A percentile compares a stretch with the other conserved stretches of the same genome.
Evolutionary conservation across 2,113 vertebrate species (phyloP).

Genomic region (Pteruthius melanotis): DNA sequence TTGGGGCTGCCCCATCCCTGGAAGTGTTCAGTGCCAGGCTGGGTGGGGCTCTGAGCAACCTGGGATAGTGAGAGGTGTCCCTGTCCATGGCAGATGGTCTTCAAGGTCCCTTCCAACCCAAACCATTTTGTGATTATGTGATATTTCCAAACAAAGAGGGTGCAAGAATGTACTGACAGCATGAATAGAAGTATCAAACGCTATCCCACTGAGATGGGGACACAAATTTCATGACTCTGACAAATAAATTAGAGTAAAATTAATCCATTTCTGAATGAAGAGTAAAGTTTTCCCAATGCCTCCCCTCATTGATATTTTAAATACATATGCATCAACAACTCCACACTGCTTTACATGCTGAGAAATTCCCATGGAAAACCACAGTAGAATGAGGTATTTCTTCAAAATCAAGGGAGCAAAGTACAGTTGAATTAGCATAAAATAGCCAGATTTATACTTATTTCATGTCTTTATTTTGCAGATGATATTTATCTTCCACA

Average conservation of each 20-base stretch:
- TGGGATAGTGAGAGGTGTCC: neutral
- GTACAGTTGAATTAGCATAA: neutral
- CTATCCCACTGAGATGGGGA: neutral
- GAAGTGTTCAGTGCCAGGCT: neutral
- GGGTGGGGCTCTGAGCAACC: neutral
- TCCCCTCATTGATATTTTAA: neutral
- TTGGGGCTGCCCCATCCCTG: neutral
- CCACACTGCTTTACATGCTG: neutral
- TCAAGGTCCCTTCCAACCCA: neutral
- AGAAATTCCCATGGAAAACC: neutral
- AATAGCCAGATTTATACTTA: neutral
- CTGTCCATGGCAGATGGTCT: neutral
- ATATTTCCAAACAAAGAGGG: neutral
- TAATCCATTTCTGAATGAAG: neutral
- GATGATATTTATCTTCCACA: neutral
- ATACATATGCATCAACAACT: neutral
- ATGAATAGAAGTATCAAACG: neutral
- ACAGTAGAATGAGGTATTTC: neutral
- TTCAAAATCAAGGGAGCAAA: neutral
- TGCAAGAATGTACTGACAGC: neutral
- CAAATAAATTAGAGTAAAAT: neutral
- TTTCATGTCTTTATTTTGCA: neutral
- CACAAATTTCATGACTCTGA: neutral
- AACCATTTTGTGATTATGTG: neutral
- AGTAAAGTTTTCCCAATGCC: neutral